These are phyloP conservation scores for Clepsis dumicolana DNA, from an alignment of 2,888 invertebrate genomes.

Conservation along the genomic window DNA sequence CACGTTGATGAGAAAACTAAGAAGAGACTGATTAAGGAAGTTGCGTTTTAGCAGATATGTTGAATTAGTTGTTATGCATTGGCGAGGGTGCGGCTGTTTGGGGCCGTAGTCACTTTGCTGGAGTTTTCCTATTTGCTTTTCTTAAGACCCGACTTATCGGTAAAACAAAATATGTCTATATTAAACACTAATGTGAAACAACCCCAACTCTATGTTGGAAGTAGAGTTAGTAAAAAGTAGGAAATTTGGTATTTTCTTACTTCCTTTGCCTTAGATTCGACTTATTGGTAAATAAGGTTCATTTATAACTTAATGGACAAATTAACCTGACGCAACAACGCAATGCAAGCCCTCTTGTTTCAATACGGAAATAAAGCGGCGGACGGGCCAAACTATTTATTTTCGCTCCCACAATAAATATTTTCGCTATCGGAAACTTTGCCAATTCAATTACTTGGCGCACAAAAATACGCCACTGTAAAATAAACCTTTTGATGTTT, in stretches of 20 bases:
- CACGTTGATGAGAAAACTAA: slow-evolving; percentile 74
- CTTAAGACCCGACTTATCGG: no score
- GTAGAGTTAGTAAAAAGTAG: no score
- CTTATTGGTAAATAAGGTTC: background rate
- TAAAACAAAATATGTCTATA: no score
- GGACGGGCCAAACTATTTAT: slow-evolving; percentile 55
- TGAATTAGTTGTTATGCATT: background rate
- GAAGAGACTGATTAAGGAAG: slow-evolving; percentile 75
- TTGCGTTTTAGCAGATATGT: slow-evolving; percentile 46
- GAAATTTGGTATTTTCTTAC: no score
- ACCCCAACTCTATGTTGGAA: no score
- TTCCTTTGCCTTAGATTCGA: no score
- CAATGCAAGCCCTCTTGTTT: slow-evolving; percentile 24
- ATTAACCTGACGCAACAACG: slow-evolving; percentile 23
- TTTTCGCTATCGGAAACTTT: slow-evolving; percentile 69
- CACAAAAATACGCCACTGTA: slow-evolving; percentile 68
- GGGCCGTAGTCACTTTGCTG: background rate
- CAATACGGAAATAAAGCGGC: slow-evolving; percentile 25
- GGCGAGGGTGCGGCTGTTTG: background rate
- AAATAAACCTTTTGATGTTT: slow-evolving; percentile 71
- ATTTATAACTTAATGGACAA: slow-evolving; percentile 7
- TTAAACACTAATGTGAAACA: no score
- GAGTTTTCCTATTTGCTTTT: no score
- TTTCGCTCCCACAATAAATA: slow-evolving; percentile 61
- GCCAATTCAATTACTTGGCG: slow-evolving; percentile 70